Percentiles rank a stretch among this genome's conserved stretches.
phyloP scores from a whole-genome alignment of 2,888 invertebrate genomes.

The Athalia cordata region DNA sequence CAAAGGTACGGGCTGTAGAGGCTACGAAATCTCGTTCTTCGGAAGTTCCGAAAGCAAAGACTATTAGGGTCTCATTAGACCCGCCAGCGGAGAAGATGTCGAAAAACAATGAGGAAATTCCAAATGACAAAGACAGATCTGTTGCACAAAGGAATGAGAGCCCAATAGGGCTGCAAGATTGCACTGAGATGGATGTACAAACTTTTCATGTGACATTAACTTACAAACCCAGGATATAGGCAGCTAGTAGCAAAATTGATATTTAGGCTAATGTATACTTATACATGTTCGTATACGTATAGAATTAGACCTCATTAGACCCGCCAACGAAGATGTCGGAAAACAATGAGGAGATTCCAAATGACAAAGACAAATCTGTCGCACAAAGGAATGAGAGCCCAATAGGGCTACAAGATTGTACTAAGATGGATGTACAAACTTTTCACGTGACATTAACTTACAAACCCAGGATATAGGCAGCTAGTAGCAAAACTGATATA shows the following conservation, averaged over 20 bases:
- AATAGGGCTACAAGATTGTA: constrained; percentile 72
- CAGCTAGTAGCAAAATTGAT: not conserved
- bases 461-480: constrained; percentile 74
- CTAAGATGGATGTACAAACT: constrained; percentile 75
- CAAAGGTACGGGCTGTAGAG: constrained; percentile 63
- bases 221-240: constrained; percentile 75
- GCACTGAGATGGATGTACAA: constrained; percentile 75
- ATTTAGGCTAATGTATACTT: not conserved
- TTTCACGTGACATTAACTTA: constrained; percentile 75
- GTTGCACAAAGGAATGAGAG: constrained; percentile 54
- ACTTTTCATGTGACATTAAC: constrained; percentile 75
- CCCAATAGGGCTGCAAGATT: constrained; percentile 70
- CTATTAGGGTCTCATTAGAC: constrained; percentile 59
- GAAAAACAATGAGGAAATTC: constrained; percentile 62
- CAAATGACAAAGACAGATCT: constrained; percentile 58
- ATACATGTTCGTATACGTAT: not conserved
- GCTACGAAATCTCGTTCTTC: constrained; percentile 65
- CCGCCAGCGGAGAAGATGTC: constrained; percentile 62
- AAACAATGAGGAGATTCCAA: constrained; percentile 60
- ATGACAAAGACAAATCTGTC: constrained; percentile 56
- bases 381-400: constrained; percentile 54
- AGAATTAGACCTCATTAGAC: constrained; percentile 50
- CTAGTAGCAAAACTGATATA: not conserved
- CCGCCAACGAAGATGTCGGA: constrained; percentile 62
- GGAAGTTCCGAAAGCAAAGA: constrained; percentile 65